A percentile compares a stretch with the other conserved stretches of the same genome.
These are phyloP conservation scores for Palythoa heliodiscus DNA, from an alignment of 92 coral and sea anemone species.

Conservation along the genomic window DNA sequence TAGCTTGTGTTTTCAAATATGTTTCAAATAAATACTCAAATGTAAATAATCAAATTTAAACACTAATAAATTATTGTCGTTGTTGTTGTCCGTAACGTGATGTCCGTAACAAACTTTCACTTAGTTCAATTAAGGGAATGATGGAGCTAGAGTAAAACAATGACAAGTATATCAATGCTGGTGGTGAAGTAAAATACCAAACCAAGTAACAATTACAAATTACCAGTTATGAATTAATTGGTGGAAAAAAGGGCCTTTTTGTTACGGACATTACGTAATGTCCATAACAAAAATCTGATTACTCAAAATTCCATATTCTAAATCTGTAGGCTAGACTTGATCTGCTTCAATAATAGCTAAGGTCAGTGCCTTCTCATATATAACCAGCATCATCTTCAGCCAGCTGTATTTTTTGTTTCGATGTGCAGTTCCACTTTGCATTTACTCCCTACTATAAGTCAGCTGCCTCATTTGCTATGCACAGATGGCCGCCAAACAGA, in stretches of 20 bases:
- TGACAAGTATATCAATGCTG: constrained; percentile 10
- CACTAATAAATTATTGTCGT: no score
- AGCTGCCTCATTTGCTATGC: constrained; percentile 21
- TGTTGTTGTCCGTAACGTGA: constrained; percentile 33
- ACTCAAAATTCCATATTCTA: no score
- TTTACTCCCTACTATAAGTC: not conserved
- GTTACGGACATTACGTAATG: no score
- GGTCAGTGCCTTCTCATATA: not conserved
- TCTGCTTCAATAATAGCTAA: constrained; percentile 3
- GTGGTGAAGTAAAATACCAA: constrained; percentile 11
- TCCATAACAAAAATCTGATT: no score
- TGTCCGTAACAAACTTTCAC: constrained; percentile 20
- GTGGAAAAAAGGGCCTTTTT: no score
- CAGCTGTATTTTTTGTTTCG: constrained; percentile 16
- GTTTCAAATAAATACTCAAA: no score
- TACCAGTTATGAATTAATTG: no score
- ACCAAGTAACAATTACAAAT: constrained; percentile 12
- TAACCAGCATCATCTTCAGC: not conserved
- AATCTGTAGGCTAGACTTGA: no score
- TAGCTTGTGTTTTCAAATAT: no score
- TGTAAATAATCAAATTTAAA: no score
- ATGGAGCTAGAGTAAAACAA: constrained; percentile 16
- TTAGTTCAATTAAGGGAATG: not conserved
- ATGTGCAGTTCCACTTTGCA: not conserved
- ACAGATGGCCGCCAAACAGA: constrained; percentile 11